Percentiles rank a stretch among this genome's conserved stretches.
These are phyloP conservation scores for Cryptosula pallasiana DNA, from an alignment of 2,888 invertebrate genomes.

Conservation along the genomic window DNA sequence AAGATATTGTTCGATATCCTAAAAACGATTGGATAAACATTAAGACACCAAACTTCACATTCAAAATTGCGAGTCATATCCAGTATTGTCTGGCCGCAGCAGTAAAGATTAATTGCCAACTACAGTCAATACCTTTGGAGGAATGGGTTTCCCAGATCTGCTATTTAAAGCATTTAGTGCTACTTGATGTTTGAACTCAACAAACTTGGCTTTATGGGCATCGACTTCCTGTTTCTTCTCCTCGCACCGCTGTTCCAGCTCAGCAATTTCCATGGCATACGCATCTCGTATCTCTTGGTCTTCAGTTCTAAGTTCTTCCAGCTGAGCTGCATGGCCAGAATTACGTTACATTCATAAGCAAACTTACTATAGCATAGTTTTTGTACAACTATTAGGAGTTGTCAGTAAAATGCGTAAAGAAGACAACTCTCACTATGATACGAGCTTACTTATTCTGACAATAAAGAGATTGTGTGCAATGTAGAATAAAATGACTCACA, in stretches of 20 bases:
- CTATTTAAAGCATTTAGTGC: constrained; percentile 46
- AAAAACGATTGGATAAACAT: too few relatives aligned
- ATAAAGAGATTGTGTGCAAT: too few relatives aligned
- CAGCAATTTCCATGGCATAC: constrained; percentile 42
- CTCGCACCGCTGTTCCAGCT: constrained; percentile 43
- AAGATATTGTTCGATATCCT: constrained; percentile 49
- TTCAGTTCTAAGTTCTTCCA: constrained; percentile 46
- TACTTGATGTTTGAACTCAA: constrained; percentile 48
- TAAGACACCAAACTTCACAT: too few relatives aligned
- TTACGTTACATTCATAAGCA: constrained; percentile 11
- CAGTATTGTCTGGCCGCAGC: too few relatives aligned
- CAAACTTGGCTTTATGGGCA: constrained; percentile 43
- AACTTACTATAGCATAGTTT: neutral
- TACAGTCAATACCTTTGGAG: constrained; percentile 45
- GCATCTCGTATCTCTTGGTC: constrained; percentile 38
- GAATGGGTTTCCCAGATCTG: constrained; percentile 48
- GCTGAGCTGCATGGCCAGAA: constrained; percentile 39
- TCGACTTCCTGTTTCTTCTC: constrained; percentile 46
- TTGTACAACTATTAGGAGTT: neutral
- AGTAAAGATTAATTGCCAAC: too few relatives aligned
- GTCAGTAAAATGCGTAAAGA: neutral
- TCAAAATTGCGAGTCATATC: too few relatives aligned
- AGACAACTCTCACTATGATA: too few relatives aligned
- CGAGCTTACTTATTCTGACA: too few relatives aligned
- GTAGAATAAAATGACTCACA: constrained; percentile 30